Evolutionary conservation across 2,888 invertebrate species (phyloP), one percentile per base, ranked within the genome.

Genomic region (Agrypnus murinus): DNA sequence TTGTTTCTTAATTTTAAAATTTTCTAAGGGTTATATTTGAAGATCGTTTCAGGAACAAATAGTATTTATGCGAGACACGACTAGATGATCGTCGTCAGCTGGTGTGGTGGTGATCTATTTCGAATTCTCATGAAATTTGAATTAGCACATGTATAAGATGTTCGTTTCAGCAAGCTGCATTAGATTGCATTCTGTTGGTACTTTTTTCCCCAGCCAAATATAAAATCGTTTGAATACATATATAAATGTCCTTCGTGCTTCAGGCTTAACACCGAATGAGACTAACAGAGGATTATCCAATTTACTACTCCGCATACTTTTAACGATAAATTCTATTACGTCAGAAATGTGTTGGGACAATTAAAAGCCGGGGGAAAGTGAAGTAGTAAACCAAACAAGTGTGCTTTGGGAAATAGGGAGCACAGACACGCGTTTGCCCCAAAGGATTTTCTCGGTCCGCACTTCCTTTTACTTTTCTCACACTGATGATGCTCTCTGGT

Each of bases 111-210:
- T 64, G 71, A 73, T 77, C 75, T 73, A 65, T 71, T 74, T 43
- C 69, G 65, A 43, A 73, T 67, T 72, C 75, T 73, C 71, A 69
- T 57, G 76, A 77, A 77, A 67, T 75, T 74, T 74, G 70, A 77
- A 75, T 75, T 74, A 72, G 66, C 46, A 66, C 17, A 64, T 45
- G n/a, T n/a, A 40, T 45, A 46, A 36, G 55, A 36, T 17, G 12
- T 31, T 48, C 15, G 19, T 25, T 25, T 25, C 25, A n/a, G 50
- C 31, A n/a, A 25, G 4, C 31, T 3, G n/a, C 10, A 46, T 48
- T n/a, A 31, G n/a, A 50, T 25, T 25, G 25, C 25, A 25, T 25
- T 25, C 5, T 5, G 25, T 25, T n/a, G n/a, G n/a, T n/a, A n/a
- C n/a, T n/a, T n/a, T n/a, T n/a, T n/a, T n/a, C n/a, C n/a, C n/a